Evolutionary conservation across 1,140 invertebrate genomes (phyloP), one percentile per base, ranked within the genome.

Genomic region (Habropoda laboriosa): DNA sequence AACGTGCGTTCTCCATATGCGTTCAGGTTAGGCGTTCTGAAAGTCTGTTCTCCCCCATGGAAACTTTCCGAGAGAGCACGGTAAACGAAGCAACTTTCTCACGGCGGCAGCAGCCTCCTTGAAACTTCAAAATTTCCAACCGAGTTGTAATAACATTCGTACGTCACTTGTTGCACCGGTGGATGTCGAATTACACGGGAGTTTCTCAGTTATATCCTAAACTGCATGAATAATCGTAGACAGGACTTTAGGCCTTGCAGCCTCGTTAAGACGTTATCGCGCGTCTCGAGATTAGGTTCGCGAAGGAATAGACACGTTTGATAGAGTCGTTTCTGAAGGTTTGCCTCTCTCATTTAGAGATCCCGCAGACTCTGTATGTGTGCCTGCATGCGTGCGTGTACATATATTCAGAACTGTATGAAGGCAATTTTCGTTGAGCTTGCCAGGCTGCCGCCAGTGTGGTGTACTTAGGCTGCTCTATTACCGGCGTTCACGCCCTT

Each of bases 381-480:
- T 16, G n/a, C 42, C 13, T 10, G 12, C 12, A 7, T 30, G 12
- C 5, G 12, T 13, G 24, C 3, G 1, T 24, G 30, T 16, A 30
- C 42, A 7, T 10, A 10, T 12, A 7, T 30, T 6, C 5, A 4
- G 1, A 0, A 13, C 16, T 21, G 5, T 35, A 35, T 21, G 40
- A 40, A 60, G 74, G 53, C 38, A 73, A 79, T 73, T 63, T 78
- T 79, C 77, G 58, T 45, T 10, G 18, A 58, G 13, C 47, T 53
- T 53, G 68, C 40, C 13, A 60, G 24, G 27, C 18, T 45, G 24
- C 49, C 16, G 4, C 51, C 45, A 53, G n/a, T n/a, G n/a, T 18
- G 61, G 40, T 72, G 58, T 63, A 61, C 58, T 79, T 72, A 79
- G 77, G 68, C 27, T 64, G 57, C 67, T 73, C 68, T 79, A 63